Evolutionary conservation across 2,113 vertebrate species (phyloP), one percentile per base, ranked within the genome.

Genomic region (Chrysemys picta): DNA sequence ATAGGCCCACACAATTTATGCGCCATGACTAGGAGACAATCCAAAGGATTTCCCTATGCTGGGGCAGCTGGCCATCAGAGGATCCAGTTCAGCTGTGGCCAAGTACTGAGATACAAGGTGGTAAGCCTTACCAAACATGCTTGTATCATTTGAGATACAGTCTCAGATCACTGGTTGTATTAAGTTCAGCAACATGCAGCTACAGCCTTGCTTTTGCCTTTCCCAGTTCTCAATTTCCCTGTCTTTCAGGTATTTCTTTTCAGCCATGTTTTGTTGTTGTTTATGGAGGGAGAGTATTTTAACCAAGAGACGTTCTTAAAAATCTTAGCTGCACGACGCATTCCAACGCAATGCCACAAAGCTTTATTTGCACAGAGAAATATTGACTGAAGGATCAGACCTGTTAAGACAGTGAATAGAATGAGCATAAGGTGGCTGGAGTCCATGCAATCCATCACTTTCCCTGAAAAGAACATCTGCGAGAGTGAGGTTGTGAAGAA

Each of bases 31-130:
- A 35, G 17, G 86, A 29, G 65, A 80, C 76, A 56, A 57, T 87
- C n/a, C 65, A 84, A 59, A 82, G 9, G 35, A 79, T 80, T 88
- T 49, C 94, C 75, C 90, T 94, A 42, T 90, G 91, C 84, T 88
- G 69, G 87, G 86, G 29, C 38, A 93, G 81, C 79, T 56, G 86
- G 89, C 57, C 57, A 59, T 10, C 10, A 57, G 56, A 57, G 27
- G 25, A 13, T 59, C 90, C 82, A 6, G 22, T 83, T 42, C 56
- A 83, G 25, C 89, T 76, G 52, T 2, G 21, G 88, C 54, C 78
- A 85, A 59, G 59, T 17, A 87, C 0, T 35, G 80, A 92, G 62
- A 85, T 29, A 91, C 92, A 35, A 62, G 6, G 29, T 11, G 38
- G 35, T 6, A 22, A 75, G 69, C n/a, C 38, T 42, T 38, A 59